Evolutionary conservation across 2,113 vertebrate genomes (phyloP), one percentile per base, ranked within the genome.

Genomic region (Blennius ocellaris): DNA sequence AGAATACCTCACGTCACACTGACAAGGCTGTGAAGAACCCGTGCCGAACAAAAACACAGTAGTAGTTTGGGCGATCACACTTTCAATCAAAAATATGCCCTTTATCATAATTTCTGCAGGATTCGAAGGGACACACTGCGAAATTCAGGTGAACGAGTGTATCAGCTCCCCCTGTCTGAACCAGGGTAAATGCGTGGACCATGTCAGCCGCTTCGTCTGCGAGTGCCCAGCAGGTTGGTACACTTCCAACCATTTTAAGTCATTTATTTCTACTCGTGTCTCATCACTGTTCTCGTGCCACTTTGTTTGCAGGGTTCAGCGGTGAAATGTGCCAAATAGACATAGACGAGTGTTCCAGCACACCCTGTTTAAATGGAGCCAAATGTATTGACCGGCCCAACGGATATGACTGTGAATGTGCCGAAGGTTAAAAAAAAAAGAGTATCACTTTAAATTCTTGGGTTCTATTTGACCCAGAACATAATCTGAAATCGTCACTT

Each of bases 331-430:
- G 97, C 80, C 96, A 98, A 88, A 95, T 97, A 12, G 96, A 99
- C 85, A 96, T 96, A 5, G 97, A 98, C 0, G 97, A 99, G 79
- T 99, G 97, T 65, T 96, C 96, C 66, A 99, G 97, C 78, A 99
- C 97, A 0, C 97, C 97, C 0, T 99, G 97, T 76, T 95, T 96
- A 43, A 98, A 99, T 0, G 97, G 97, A 36, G 97, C 97, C 78
- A 99, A 97, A 69, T 99, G 97, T 5, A 94, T 96, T 0, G 97
- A 99, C 72, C 94, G 96, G 59, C 97, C 96, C 3, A 97, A 97
- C 0, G 95, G 96, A 78, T 99, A 97, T 0, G 97, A 99, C 38
- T 98, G 97, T 85, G 95, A 96, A 87, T 99, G 97, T 11, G 95
- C 97, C 52, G 97, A 97, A 94, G 97, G 97, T 99, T n/a, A n/a